phyloP scores from a whole-genome alignment of 2,797 vertebrate genomes.

The Pelochelys cantorii region DNA sequence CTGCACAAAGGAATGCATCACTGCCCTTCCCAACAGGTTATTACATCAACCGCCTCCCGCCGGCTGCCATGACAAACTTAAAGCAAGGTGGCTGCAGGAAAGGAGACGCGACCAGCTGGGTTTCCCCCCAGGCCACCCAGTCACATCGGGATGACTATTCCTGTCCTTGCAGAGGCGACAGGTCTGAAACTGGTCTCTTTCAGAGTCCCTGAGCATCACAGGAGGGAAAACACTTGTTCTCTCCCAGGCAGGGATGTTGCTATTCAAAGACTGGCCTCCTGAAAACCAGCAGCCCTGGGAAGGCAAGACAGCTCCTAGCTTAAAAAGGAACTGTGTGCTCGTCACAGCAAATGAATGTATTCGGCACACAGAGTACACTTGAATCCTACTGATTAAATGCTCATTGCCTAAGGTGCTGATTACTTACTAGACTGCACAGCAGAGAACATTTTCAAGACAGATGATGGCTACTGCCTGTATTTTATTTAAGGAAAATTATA shows the following conservation, averaged over 20 bases:
- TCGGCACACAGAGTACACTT: neutral
- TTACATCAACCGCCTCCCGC: neutral
- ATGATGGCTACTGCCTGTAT: neutral
- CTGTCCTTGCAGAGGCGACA: neutral
- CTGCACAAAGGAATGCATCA: neutral
- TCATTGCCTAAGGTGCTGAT: neutral
- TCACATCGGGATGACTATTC: neutral
- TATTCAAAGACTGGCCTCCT: neutral
- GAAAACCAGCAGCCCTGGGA: neutral
- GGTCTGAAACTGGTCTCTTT: neutral
- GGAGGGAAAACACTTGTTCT: neutral
- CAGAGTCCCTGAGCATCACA: neutral
- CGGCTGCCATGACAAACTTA: neutral
- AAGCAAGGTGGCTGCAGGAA: neutral
- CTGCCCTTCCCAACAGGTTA: neutral
- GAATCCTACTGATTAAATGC: fast-evolving
- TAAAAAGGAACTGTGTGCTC: neutral
- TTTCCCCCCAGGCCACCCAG: neutral
- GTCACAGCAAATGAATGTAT: neutral
- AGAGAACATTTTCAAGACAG: fast-evolving
- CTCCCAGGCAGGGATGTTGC: neutral
- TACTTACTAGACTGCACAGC: neutral
- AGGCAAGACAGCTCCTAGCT: neutral
- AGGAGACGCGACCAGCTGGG: neutral
- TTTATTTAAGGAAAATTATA: neutral